phyloP scores from a whole-genome alignment of 1,140 invertebrate species.

The Megalopta genalis region DNA sequence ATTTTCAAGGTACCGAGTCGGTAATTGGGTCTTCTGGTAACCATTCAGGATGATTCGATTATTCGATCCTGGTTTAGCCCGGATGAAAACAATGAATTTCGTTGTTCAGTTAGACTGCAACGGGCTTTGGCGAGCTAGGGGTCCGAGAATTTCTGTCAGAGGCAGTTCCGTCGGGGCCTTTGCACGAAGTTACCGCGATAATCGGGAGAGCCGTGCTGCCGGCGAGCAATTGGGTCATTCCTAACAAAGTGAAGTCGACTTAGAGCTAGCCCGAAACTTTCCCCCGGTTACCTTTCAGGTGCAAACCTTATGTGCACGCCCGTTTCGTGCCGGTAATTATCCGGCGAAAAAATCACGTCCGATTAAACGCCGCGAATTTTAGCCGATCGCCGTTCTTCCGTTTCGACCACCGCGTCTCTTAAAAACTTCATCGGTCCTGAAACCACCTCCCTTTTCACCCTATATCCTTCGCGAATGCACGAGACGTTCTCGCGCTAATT shows the following conservation, averaged over 20 bases:
- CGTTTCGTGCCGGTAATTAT: conserved; percentile 15
- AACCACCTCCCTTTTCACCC: too few species aligned
- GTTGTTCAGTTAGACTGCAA: not conserved
- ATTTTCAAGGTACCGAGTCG: too few species aligned
- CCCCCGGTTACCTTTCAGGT: conserved; percentile 21
- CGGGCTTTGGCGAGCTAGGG: not conserved
- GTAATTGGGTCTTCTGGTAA: conserved; percentile 1
- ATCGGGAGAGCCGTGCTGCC: conserved; percentile 40
- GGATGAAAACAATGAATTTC: not conserved
- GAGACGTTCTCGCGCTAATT: too few species aligned
- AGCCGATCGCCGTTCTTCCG: not conserved
- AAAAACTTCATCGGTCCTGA: too few species aligned
- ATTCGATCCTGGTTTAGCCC: too few species aligned
- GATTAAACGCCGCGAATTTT: not conserved
- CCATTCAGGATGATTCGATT: not conserved
- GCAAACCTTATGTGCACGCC: not conserved
- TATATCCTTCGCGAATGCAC: too few species aligned
- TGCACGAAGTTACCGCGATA: conserved; percentile 50
- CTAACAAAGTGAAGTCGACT: conserved; percentile 57
- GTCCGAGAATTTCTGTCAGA: conserved; percentile 44
- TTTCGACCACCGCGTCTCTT: not conserved
- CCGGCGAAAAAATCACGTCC: conserved; percentile 18
- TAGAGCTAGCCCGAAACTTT: conserved; percentile 37
- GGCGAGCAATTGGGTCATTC: conserved; percentile 64
- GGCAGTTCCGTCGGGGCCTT: conserved; percentile 25